These are phyloP conservation scores for Dasysyrphus albostriatus DNA, from an alignment of 2,888 invertebrate species.

Conservation along the genomic window DNA sequence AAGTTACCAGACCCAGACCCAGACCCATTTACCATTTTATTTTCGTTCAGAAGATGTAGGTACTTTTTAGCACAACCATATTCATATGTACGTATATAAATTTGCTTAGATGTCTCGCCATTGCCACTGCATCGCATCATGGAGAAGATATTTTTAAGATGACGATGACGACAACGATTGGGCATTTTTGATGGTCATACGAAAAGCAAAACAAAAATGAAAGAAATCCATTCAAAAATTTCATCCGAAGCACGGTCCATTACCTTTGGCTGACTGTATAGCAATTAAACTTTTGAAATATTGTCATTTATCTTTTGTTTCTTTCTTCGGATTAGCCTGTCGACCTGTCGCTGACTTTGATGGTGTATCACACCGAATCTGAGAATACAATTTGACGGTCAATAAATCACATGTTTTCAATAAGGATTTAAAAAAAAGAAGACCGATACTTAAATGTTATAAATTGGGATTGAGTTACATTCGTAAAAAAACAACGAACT, in stretches of 20 bases:
- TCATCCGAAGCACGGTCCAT: slow-evolving; percentile 38
- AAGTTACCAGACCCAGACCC: background rate
- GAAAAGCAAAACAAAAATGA: slow-evolving; percentile 26
- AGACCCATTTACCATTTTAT: slow-evolving; percentile 49
- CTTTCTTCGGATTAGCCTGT: slow-evolving; percentile 12
- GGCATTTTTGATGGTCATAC: slow-evolving; percentile 48
- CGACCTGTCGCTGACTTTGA: background rate
- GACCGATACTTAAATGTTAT: background rate
- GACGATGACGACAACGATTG: slow-evolving; percentile 14
- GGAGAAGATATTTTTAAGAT: slow-evolving; percentile 50
- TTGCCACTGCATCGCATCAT: slow-evolving; percentile 30
- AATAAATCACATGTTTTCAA: background rate
- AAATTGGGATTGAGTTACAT: background rate
- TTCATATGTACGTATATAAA: background rate
- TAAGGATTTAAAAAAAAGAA: background rate
- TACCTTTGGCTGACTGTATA: slow-evolving; percentile 36
- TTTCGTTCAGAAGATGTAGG: background rate
- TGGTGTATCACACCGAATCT: background rate
- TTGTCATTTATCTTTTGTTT: slow-evolving; percentile 33
- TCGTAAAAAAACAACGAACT: background rate
- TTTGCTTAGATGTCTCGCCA: background rate
- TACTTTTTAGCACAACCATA: background rate
- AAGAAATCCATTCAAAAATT: slow-evolving; percentile 17
- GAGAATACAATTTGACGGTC: background rate
- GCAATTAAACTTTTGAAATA: slow-evolving; percentile 40